These are phyloP conservation scores for Nibea coibor DNA, from an alignment of 2,113 vertebrate species.

Conservation along the genomic window DNA sequence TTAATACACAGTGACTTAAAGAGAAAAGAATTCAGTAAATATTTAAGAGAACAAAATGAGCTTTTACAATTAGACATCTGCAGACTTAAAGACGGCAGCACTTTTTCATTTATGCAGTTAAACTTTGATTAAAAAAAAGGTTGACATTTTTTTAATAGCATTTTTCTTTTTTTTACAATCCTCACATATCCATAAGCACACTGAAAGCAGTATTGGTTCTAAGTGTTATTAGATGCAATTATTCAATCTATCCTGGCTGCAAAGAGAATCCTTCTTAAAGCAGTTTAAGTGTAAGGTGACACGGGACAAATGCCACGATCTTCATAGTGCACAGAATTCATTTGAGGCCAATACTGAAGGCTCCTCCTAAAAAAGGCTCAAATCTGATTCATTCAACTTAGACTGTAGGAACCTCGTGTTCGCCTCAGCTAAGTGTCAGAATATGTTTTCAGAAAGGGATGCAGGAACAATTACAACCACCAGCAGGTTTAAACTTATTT, in stretches of 20 bases:
- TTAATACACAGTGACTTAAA: conserved; percentile 68
- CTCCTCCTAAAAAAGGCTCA: background rate
- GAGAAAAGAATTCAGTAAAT: conserved; percentile 61
- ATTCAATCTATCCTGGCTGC: background rate
- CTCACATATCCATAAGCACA: background rate
- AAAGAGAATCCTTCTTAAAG: background rate
- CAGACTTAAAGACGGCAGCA: background rate
- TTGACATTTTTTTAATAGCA: background rate
- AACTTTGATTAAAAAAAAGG: background rate
- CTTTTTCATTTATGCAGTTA: conserved; percentile 4
- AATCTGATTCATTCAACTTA: background rate
- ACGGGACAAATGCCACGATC: background rate
- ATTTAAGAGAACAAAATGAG: conserved; percentile 76
- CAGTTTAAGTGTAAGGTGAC: background rate
- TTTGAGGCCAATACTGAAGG: background rate
- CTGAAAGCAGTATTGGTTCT: background rate
- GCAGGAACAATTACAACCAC: background rate
- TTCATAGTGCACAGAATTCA: background rate
- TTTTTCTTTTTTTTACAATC: background rate
- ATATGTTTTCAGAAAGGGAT: background rate
- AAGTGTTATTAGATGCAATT: background rate
- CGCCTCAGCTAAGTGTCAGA: background rate
- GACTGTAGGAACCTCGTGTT: background rate
- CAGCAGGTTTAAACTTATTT: background rate
- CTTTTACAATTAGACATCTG: conserved; percentile 43